A percentile compares a stretch with the other conserved stretches of the same genome.
Evolutionary conservation across 2,888 invertebrate genomes (phyloP).

Genomic region (Hypselothyrea guttata): DNA sequence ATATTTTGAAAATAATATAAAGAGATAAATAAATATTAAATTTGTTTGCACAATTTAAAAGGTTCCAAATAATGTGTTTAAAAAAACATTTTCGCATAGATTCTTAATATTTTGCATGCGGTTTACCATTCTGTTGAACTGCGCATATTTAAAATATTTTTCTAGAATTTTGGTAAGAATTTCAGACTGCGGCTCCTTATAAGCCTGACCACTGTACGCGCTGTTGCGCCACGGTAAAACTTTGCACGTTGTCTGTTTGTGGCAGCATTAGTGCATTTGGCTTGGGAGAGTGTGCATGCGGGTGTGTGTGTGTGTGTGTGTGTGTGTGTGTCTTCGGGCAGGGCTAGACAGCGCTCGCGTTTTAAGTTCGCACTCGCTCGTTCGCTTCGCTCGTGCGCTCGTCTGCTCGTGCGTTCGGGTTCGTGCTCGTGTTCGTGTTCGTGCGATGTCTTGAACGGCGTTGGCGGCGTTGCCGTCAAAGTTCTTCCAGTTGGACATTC

Average conservation of each 20-base stretch:
- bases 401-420: conserved; percentile 4
- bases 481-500: conserved; percentile 78
- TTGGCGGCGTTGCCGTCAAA: conserved; percentile 45
- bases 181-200: no score
- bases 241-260: conserved; percentile 29
- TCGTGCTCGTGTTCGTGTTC: conserved; percentile 28
- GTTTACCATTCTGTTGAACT: no score
- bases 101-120: no score
- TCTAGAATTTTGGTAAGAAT: no score
- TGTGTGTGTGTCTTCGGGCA: conserved; percentile 19
- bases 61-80: no score
- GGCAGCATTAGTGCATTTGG: conserved; percentile 35
- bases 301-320: background rate
- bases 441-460: conserved; percentile 32
- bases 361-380: background rate
- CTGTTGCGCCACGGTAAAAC: conserved; percentile 36
- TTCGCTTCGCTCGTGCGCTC: background rate
- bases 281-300: conserved; percentile 16
- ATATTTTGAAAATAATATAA: no score
- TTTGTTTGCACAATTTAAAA: no score
- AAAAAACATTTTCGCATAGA: no score
- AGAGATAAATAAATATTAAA: no score
- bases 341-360: background rate
- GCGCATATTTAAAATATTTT: no score
- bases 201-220: no score